Percentiles rank a stretch among this genome's conserved stretches.
These are phyloP conservation scores for Lophura nycthemera DNA, from an alignment of 2,113 vertebrate genomes.

Conservation along the genomic window DNA sequence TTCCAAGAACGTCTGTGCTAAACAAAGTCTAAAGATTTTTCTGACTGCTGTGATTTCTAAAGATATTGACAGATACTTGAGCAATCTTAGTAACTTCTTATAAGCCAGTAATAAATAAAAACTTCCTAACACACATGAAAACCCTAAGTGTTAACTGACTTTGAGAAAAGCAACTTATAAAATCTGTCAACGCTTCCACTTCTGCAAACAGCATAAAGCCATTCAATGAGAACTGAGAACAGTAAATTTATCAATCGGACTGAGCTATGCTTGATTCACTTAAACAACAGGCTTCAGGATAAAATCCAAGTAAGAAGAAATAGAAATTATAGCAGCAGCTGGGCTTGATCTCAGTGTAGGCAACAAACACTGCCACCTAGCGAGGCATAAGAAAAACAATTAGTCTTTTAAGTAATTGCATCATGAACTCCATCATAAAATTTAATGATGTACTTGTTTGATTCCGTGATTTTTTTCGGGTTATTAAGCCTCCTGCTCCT, in stretches of 20 bases:
- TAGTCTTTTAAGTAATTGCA: background rate
- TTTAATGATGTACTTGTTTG: background rate
- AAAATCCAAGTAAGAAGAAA: background rate
- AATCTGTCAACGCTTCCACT: background rate
- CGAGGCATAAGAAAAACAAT: background rate
- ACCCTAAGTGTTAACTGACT: background rate
- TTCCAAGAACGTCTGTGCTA: background rate
- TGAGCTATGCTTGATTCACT: background rate
- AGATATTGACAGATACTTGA: background rate
- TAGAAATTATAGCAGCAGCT: background rate
- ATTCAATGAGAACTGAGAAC: background rate
- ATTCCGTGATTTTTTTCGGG: background rate
- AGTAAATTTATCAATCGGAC: background rate
- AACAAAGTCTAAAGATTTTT: background rate
- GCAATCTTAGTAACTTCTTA: background rate
- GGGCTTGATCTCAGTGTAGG: background rate
- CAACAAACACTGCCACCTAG: conserved; percentile 32
- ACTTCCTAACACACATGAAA: background rate
- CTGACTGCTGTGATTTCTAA: background rate
- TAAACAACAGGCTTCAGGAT: background rate
- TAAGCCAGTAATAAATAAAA: background rate
- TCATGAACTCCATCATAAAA: background rate
- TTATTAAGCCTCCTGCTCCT: background rate
- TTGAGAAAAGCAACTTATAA: background rate
- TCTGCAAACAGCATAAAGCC: background rate